phyloP scores from a whole-genome alignment of 2,113 vertebrate genomes.

The Turnix velox region DNA sequence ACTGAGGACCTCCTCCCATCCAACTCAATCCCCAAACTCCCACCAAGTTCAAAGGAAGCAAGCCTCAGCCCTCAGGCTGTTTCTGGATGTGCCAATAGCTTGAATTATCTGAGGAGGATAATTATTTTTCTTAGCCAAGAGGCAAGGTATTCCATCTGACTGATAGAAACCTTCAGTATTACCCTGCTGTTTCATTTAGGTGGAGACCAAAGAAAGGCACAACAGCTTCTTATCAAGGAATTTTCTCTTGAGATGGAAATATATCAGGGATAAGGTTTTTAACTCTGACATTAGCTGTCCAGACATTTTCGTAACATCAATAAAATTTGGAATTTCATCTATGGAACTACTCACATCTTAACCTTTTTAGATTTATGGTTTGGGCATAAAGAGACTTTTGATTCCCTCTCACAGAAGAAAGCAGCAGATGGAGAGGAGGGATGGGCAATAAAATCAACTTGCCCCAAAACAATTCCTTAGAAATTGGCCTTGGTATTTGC shows the following conservation, averaged over 20 bases:
- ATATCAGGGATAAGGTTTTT: slow-evolving; percentile 47
- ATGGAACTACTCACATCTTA: slow-evolving; percentile 16
- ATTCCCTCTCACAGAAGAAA: slow-evolving; percentile 31
- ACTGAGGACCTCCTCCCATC: neutral
- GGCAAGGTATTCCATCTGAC: slow-evolving; percentile 51
- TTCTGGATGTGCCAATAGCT: slow-evolving; percentile 10
- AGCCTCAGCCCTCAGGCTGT: slow-evolving; percentile 4
- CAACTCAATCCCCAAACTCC: slow-evolving; percentile 3
- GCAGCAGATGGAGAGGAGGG: slow-evolving; percentile 36
- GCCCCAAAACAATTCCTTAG: neutral
- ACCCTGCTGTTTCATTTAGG: slow-evolving; percentile 39
- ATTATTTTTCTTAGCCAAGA: slow-evolving; percentile 68
- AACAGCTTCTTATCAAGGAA: slow-evolving; percentile 27
- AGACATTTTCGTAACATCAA: slow-evolving; percentile 46
- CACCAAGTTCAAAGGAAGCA: slow-evolving; percentile 49
- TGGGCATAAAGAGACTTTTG: slow-evolving; percentile 26
- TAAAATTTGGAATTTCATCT: slow-evolving; percentile 42
- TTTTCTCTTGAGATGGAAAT: slow-evolving; percentile 45
- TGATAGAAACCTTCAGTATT: slow-evolving; percentile 52
- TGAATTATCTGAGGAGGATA: slow-evolving; percentile 56
- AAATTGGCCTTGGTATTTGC: neutral
- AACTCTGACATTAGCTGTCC: slow-evolving; percentile 58
- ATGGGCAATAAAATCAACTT: neutral
- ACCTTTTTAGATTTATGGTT: neutral
- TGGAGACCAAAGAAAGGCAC: slow-evolving; percentile 36